These are phyloP conservation scores for Diphyllodes magnificus DNA, from an alignment of 2,113 vertebrate genomes.

Conservation along the genomic window DNA sequence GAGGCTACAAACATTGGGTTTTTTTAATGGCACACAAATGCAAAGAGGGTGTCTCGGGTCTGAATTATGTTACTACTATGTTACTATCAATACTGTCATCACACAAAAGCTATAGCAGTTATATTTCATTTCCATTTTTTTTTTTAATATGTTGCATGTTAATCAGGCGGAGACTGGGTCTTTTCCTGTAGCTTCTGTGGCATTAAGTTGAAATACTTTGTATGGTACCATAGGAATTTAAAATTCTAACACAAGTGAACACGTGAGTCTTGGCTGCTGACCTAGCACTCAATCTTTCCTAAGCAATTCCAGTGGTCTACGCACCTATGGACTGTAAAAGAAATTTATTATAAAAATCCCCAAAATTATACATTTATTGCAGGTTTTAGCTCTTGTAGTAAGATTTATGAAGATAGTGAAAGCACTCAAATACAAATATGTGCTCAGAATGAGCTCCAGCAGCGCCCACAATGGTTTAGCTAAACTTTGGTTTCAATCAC, in stretches of 20 bases:
- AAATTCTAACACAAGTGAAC: neutral
- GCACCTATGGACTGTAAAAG: neutral
- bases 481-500: neutral
- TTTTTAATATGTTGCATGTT: neutral
- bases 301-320: neutral
- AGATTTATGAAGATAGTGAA: neutral
- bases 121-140: neutral
- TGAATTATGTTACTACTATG: neutral
- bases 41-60: fast-evolving
- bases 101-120: neutral
- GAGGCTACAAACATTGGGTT: neutral
- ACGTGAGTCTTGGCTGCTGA: neutral
- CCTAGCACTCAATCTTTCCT: neutral
- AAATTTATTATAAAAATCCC: neutral
- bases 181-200: neutral
- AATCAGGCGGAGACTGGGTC: neutral
- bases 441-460: neutral
- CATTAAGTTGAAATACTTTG: neutral
- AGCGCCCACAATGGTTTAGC: neutral
- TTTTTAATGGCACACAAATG: neutral
- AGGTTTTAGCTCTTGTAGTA: neutral
- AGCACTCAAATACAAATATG: neutral
- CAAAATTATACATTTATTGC: neutral
- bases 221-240: neutral
- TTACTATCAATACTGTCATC: neutral